A percentile compares a stretch with the other conserved stretches of the same genome.
These are phyloP conservation scores for Neodiprion lecontei DNA, from an alignment of 1,140 invertebrate species.

Conservation along the genomic window DNA sequence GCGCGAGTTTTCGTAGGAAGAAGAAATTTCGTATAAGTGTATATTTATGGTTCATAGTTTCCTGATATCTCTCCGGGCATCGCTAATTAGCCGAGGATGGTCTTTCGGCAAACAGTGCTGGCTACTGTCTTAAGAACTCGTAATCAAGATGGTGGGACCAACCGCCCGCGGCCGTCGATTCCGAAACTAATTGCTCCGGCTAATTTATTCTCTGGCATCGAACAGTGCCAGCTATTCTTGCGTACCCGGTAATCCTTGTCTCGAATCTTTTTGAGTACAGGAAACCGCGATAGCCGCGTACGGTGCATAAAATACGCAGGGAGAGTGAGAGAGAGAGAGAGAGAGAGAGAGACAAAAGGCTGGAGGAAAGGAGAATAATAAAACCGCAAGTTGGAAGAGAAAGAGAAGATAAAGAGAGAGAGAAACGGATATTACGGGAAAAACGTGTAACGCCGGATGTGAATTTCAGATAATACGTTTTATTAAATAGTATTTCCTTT, in stretches of 20 bases:
- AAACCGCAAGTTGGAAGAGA: not conserved
- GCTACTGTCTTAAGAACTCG: conserved; percentile 56
- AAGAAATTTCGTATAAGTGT: too few relatives aligned
- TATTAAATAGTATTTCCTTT: not conserved
- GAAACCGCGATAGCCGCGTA: not conserved
- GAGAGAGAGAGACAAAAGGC: not conserved
- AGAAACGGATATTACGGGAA: not conserved
- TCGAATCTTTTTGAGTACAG: conserved; percentile 35
- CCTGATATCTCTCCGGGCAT: conserved; percentile 60
- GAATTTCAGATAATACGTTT: not conserved
- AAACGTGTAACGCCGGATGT: not conserved
- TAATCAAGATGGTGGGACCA: conserved; percentile 63
- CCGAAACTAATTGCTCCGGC: conserved; percentile 61
- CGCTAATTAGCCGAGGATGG: conserved; percentile 59
- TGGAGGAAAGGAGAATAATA: not conserved
- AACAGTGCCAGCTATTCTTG: conserved; percentile 54
- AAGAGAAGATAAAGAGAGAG: not conserved
- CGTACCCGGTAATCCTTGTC: conserved; percentile 44
- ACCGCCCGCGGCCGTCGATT: conserved; percentile 57
- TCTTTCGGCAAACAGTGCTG: conserved; percentile 61
- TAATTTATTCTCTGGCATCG: conserved; percentile 61
- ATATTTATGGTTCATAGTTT: conserved; percentile 59
- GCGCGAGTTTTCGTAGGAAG: not conserved
- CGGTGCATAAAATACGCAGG: not conserved
- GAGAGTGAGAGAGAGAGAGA: not conserved